Base-by-base conservation (phyloP, 2,797 vertebrate genomes). In the Poecilia velifera region DNA sequence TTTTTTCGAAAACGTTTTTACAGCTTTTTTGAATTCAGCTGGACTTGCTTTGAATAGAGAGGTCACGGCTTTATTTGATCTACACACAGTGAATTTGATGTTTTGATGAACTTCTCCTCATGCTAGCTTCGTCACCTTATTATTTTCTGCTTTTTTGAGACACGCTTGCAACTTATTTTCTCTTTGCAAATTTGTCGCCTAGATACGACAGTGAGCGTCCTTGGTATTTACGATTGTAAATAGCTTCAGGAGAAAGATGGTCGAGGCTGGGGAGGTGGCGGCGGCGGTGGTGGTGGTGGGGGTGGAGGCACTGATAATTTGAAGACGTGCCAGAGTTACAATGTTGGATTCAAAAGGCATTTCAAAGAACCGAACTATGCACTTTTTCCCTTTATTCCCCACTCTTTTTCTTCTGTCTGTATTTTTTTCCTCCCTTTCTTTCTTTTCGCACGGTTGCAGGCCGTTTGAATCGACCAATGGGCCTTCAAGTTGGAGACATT, bases 391-490 rank as follows among this genome's bases (percentile, higher is more conserved):
- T 70, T 45, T 72, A 75, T 88, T 91, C 84, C 93, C 76, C 77
- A 84, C 85, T 90, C 82, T 87, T 90, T 87, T 82, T 82, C 39
- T 39, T 49, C 79, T 82, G 78, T 83, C 74, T 79, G 64, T 79
- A 79, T 81, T 79, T 74, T 74, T 76, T 39, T 72, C 47, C 82
- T 80, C 77, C 83, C 31, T 85, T 86, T 90, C 90, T 92, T 92
- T 92, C 90, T 94, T 92, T 91, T 89, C 88, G 93, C 93, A 90
- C 93, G 92, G 93, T 95, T 89, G 93, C 93, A 93, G 93, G 75
- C 90, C 91, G 93, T 96, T 96, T 96, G 95, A 96, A 96, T 95
- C 93, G 82, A 95, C 96, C 96, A 96, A 95, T 96, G 83, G 92
- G 94, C 94, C 93, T 96, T 93, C 94, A 96, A 92, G 86, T 91